These are phyloP conservation scores for Carduelis carduelis DNA, from an alignment of 2,797 vertebrate genomes.

Conservation along the genomic window DNA sequence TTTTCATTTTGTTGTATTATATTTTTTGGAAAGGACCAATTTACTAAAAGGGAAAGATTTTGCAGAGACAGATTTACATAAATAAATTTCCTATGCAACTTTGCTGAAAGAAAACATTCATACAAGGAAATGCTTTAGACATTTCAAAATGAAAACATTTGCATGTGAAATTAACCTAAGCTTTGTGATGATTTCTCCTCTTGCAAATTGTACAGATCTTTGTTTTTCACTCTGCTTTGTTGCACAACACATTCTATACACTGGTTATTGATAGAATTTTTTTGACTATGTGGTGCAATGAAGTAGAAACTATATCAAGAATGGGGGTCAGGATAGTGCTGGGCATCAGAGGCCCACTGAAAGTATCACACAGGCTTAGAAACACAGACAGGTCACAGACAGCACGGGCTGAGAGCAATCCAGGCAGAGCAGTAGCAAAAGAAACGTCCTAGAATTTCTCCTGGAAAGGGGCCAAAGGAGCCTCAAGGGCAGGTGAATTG, in stretches of 20 bases:
- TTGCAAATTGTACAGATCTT: neutral
- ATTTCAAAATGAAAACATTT: slow-evolving; percentile 1
- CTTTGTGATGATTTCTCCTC: neutral
- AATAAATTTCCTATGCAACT: neutral
- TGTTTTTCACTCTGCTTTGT: neutral
- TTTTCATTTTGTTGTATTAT: neutral
- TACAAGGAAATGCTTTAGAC: neutral
- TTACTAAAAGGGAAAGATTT: neutral
- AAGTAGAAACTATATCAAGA: neutral
- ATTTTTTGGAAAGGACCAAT: neutral
- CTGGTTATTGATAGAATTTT: neutral
- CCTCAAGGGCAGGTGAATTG: neutral
- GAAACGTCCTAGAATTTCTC: neutral
- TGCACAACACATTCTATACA: neutral
- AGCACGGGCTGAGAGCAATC: neutral
- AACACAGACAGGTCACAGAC: neutral
- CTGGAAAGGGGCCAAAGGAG: neutral
- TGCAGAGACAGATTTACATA: neutral
- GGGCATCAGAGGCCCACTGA: neutral
- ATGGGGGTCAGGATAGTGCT: neutral
- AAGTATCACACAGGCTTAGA: neutral
- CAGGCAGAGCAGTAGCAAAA: neutral
- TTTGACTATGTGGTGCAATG: neutral
- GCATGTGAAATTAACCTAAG: neutral
- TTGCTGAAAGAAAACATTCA: neutral